Evolutionary conservation across 2,888 invertebrate genomes (phyloP).

Genomic region (Sarcophaga subvicina): DNA sequence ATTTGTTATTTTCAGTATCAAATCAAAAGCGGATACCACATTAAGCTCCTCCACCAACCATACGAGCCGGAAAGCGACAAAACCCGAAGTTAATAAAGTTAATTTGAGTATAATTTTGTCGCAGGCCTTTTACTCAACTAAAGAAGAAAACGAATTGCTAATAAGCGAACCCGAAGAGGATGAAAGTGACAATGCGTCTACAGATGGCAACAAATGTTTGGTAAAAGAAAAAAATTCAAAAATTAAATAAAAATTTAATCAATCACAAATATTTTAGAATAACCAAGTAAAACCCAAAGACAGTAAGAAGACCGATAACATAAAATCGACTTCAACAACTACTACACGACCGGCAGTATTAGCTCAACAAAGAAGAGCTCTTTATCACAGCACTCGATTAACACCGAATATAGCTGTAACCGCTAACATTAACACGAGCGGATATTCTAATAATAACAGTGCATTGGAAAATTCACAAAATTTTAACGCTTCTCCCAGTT

Average conservation of each 20-base stretch:
- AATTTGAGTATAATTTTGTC: slow-evolving; percentile 85
- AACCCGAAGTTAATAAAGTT: slow-evolving; percentile 82
- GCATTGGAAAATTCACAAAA: slow-evolving; percentile 48
- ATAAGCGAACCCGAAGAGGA: slow-evolving; percentile 62
- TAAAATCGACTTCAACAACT: not conserved
- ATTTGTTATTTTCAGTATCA: slow-evolving; percentile 32
- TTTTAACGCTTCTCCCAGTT: slow-evolving; percentile 74
- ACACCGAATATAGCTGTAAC: slow-evolving; percentile 7
- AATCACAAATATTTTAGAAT: slow-evolving; percentile 35
- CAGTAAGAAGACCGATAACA: slow-evolving; percentile 36
- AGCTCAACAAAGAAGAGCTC: slow-evolving; percentile 53
- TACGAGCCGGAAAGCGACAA: slow-evolving; percentile 4
- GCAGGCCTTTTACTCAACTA: slow-evolving; percentile 82
- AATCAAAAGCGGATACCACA: slow-evolving; percentile 15
- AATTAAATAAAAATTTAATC: not conserved
- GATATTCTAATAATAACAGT: not conserved
- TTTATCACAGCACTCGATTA: slow-evolving; percentile 50
- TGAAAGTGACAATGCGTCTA: slow-evolving; percentile 33
- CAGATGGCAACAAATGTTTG: slow-evolving; percentile 10
- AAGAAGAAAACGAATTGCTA: slow-evolving; percentile 67
- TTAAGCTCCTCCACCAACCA: not conserved
- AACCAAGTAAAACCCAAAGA: slow-evolving; percentile 14
- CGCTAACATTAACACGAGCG: slow-evolving; percentile 16
- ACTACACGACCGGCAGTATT: slow-evolving; percentile 7
- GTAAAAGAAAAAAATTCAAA: slow-evolving; percentile 18